Evolutionary conservation across 2,113 vertebrate genomes (phyloP).

Genomic region (Podocnemis expansa): DNA sequence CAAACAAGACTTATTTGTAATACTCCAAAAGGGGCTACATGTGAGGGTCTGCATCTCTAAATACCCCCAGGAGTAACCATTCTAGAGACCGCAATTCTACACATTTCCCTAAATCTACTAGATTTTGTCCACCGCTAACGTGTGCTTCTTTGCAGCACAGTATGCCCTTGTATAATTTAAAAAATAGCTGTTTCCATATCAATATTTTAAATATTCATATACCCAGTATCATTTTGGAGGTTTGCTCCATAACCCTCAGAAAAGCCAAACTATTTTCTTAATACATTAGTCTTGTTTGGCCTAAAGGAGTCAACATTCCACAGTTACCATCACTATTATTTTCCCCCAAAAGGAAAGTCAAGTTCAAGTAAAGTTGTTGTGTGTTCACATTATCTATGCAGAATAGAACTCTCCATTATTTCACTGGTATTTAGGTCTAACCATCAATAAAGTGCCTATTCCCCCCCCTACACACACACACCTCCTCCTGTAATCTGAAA

Average conservation of each 20-base stretch:
- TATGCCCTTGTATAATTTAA: background rate
- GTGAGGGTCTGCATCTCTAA: background rate
- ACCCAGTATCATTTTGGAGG: background rate
- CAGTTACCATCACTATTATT: conserved; percentile 21
- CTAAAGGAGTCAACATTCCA: conserved; percentile 25
- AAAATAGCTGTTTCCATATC: background rate
- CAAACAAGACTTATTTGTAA: background rate
- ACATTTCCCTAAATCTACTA: background rate
- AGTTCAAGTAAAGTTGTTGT: background rate
- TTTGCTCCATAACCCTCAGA: background rate
- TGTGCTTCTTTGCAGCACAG: background rate
- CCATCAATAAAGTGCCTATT: too few species aligned
- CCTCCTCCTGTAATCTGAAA: background rate
- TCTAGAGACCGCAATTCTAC: background rate
- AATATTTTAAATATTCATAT: background rate
- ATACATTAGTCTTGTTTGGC: conserved; percentile 2
- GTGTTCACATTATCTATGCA: background rate
- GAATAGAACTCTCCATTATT: background rate
- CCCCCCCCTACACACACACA: too few species aligned
- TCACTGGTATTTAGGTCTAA: background rate
- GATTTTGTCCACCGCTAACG: background rate
- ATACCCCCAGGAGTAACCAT: background rate
- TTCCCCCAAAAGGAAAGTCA: background rate
- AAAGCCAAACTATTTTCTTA: background rate
- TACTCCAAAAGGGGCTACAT: background rate